Evolutionary conservation across 2,797 vertebrate species (phyloP), one percentile per base, ranked within the genome.

Genomic region (Synanceia verrucosa): DNA sequence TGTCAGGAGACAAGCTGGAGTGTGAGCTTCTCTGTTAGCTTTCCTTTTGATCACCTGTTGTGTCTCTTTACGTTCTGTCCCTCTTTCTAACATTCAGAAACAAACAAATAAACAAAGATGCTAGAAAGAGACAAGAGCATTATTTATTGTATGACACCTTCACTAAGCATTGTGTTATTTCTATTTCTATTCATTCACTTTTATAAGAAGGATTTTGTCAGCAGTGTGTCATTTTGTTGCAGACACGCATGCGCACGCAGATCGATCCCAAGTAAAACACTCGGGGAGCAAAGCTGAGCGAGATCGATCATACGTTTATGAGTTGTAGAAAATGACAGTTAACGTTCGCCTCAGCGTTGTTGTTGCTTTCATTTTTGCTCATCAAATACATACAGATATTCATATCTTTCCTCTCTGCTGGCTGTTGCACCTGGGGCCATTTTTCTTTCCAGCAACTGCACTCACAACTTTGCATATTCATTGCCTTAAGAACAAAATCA

Each of bases 401-500:
- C 23, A 62, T 64, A 56, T 88, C 59, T 85, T 78, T 34, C 41
- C 44, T 70, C 72, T 65, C 55, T 62, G 52, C 41, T 78, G 60
- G 48, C 68, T 79, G 55, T 43, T 16, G 46, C 58, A 78, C 86
- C 84, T 21, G 2, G 46, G 81, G 82, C 70, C 65, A 64, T 73
- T 50, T 24, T 68, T 76, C 73, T 36, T 43, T 37, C 39, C 29
- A 51, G 52, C 46, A 69, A 72, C 63, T 69, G 60, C 44, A 46
- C 68, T 64, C 21, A n/a, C 70, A 79, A 65, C 75, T 86, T 85
- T 76, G 78, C 85, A 86, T 89, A 86, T 89, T 86, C 69, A 62
- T 75, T 56, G 85, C 90, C 89, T 73, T 68, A 78, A 88, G 85
- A 84, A 77, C 81, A 87, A 87, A 87, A 86, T 86, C 50, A 90